Percentiles rank a stretch among this genome's conserved stretches.
Evolutionary conservation across 2,113 vertebrate genomes (phyloP).

Genomic region (Corvus moneduloides): DNA sequence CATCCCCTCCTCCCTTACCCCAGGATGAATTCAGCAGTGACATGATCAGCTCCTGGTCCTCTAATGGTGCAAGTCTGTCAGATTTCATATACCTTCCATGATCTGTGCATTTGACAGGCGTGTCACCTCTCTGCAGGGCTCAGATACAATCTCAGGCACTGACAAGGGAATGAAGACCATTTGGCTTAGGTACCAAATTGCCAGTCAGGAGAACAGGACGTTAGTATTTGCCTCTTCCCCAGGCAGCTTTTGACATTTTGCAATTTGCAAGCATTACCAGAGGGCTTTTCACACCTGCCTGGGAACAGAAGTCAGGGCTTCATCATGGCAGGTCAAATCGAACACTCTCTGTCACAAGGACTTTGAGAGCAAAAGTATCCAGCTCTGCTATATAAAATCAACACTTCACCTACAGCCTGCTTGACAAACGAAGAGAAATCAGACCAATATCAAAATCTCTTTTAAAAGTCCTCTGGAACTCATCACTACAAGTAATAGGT

Average conservation of each 20-base stretch:
- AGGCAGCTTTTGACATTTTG: conserved; percentile 48
- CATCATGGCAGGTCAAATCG: conserved; percentile 3
- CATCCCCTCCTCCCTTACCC: not conserved
- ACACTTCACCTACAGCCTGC: not conserved
- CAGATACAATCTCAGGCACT: not conserved
- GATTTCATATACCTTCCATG: not conserved
- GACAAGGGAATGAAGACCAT: conserved; percentile 26
- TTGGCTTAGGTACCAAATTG: conserved; percentile 47
- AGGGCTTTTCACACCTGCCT: conserved; percentile 55
- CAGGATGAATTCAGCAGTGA: not conserved
- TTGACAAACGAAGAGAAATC: conserved; percentile 1
- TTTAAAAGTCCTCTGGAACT: not conserved
- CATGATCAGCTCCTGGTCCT: not conserved
- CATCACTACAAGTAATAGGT: not conserved
- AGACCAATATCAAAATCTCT: not conserved
- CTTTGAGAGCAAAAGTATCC: not conserved
- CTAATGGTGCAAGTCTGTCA: not conserved
- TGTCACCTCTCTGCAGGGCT: not conserved
- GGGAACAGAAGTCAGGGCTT: conserved; percentile 22
- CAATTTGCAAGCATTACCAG: conserved; percentile 40
- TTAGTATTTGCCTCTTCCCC: not conserved
- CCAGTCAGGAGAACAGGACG: conserved; percentile 10
- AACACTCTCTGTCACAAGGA: conserved; percentile 33
- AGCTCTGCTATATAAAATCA: not conserved
- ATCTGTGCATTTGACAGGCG: not conserved